phyloP scores from a whole-genome alignment of 1,140 invertebrate species.

The Drosophila novamexicana region DNA sequence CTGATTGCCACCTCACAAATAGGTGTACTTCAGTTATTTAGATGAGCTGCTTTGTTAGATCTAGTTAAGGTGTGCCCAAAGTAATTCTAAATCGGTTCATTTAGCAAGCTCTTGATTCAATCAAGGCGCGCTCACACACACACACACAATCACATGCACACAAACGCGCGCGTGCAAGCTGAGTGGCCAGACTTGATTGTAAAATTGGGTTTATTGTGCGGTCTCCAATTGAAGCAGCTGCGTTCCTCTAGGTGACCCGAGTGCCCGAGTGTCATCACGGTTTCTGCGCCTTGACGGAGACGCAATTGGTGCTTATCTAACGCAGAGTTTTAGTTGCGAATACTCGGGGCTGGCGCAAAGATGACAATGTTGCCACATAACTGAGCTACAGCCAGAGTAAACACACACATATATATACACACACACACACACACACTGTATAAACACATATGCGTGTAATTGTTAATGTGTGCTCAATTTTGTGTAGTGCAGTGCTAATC shows the following conservation, averaged over 20 bases:
- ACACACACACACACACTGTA: background rate
- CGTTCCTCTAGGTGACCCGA: conserved; percentile 30
- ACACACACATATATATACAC: background rate
- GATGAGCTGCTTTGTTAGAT: conserved; percentile 25
- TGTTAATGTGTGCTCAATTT: conserved; percentile 22
- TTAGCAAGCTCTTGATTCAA: conserved; percentile 65
- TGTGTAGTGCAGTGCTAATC: conserved; percentile 41
- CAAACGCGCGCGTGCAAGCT: conserved; percentile 16
- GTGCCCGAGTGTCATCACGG: conserved; percentile 4
- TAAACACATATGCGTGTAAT: background rate
- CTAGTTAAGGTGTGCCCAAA: conserved; percentile 70
- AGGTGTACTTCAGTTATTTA: conserved; percentile 16
- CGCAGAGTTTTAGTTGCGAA: conserved; percentile 49
- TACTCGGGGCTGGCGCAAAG: conserved; percentile 6
- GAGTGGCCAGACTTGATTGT: conserved; percentile 40
- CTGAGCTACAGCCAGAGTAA: background rate
- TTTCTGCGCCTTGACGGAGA: conserved; percentile 19
- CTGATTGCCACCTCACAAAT: conserved; percentile 33
- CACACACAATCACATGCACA: conserved; percentile 14
- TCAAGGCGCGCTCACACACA: conserved; percentile 39
- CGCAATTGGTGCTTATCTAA: conserved; percentile 17
- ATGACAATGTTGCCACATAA: conserved; percentile 10
- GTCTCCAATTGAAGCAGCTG: conserved; percentile 60
- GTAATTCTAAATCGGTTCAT: conserved; percentile 67
- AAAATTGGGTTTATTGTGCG: conserved; percentile 72